These are phyloP conservation scores for Eulemur rubriventer DNA, from an alignment of 2,797 vertebrate species.

Conservation along the genomic window DNA sequence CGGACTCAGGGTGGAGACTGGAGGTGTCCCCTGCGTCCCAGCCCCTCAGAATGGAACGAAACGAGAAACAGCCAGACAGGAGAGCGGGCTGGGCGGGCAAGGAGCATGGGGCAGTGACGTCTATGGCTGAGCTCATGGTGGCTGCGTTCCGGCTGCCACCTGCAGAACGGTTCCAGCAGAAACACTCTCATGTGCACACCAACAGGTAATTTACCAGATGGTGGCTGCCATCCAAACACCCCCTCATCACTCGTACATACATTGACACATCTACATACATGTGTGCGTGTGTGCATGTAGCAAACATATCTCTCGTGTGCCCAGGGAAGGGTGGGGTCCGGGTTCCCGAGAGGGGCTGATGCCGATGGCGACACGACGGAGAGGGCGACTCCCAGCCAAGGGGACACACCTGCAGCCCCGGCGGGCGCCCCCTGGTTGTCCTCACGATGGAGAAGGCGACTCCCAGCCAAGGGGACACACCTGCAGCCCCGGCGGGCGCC, in stretches of 20 bases:
- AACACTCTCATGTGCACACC: neutral
- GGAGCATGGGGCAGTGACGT: neutral
- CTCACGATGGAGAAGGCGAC: fast-evolving
- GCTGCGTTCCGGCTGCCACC: fast-evolving
- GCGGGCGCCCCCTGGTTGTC: fast-evolving
- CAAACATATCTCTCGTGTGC: no score
- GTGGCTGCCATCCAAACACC: neutral
- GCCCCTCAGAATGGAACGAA: neutral
- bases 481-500: neutral
- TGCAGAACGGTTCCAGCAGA: fast-evolving
- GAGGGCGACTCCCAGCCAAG: neutral
- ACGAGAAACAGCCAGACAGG: no score
- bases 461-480: neutral
- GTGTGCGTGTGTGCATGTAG: fast-evolving
- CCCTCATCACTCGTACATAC: fast-evolving
- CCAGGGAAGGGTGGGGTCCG: neutral
- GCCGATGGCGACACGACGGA: fast-evolving
- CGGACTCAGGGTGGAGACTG: neutral
- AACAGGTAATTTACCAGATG: no score
- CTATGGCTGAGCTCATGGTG: fast-evolving
- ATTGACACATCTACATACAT: neutral
- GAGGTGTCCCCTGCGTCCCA: neutral
- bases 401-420: neutral
- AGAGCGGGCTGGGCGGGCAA: neutral
- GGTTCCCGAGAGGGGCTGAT: neutral